A percentile compares a stretch with the other conserved stretches of the same genome.
Evolutionary conservation across 2,797 vertebrate species (phyloP).

Genomic region (Todus mexicanus): DNA sequence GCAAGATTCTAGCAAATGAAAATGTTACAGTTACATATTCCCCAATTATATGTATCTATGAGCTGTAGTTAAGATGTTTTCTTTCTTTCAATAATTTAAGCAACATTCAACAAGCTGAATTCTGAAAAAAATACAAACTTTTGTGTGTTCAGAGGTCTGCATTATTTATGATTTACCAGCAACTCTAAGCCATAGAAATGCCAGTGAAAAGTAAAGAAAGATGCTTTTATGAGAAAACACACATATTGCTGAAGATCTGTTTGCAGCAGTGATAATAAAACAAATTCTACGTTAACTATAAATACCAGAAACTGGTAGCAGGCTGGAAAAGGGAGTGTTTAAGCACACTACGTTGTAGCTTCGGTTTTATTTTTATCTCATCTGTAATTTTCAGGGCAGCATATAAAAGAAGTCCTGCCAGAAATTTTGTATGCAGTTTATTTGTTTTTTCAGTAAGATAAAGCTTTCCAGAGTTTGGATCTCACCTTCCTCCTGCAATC

Average conservation of each 20-base stretch:
- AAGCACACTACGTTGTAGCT: not conserved
- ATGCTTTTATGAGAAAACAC: not conserved
- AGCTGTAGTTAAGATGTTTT: not conserved
- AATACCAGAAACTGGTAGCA: not conserved
- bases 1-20: slow-evolving; percentile 2
- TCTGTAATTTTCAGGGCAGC: not conserved
- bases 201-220: not conserved
- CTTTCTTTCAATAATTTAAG: not conserved
- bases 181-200: not conserved
- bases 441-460: not conserved
- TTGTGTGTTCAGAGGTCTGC: not conserved
- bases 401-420: not conserved
- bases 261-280: not conserved
- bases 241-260: not conserved
- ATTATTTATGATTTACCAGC: not conserved
- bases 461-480: not conserved
- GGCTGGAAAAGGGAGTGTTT: not conserved
- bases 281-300: not conserved
- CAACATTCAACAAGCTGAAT: not conserved
- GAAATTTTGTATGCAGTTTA: not conserved
- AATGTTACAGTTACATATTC: slow-evolving; percentile 4
- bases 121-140: not conserved
- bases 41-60: not conserved
- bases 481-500: not conserved
- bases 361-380: not conserved